Conservation (phyloP, 1,140 invertebrate species). For the Heliconius nattereri region DNA sequence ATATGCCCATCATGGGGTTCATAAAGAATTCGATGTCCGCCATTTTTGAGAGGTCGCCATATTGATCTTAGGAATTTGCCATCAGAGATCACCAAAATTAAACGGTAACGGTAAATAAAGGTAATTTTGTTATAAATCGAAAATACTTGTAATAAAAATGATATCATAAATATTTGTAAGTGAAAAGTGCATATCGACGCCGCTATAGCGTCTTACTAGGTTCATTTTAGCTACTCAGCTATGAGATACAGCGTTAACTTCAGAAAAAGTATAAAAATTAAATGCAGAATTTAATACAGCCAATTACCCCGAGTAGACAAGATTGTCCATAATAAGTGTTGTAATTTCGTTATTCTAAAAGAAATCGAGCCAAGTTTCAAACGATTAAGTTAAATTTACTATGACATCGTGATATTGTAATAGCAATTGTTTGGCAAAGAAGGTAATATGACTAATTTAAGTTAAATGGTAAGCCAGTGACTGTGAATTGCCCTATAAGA, state of each 20-base stretch:
- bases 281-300: background rate
- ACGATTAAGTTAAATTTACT: slow-evolving; percentile 15
- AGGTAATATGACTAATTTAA: slow-evolving; percentile 16
- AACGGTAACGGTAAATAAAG: too few relatives aligned
- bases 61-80: too few relatives aligned
- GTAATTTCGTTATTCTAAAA: slow-evolving; percentile 13
- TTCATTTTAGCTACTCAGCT: too few relatives aligned
- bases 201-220: too few relatives aligned
- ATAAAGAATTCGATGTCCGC: background rate
- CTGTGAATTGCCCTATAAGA: slow-evolving; percentile 8
- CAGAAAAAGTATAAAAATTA: background rate
- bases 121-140: too few relatives aligned
- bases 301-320: background rate
- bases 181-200: too few relatives aligned
- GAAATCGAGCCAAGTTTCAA: slow-evolving; percentile 12
- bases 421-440: slow-evolving; percentile 18
- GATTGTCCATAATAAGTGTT: background rate
- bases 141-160: too few relatives aligned
- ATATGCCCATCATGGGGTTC: background rate
- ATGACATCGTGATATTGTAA: slow-evolving; percentile 14
- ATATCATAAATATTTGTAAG: too few relatives aligned
- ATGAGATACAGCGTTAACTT: too few relatives aligned
- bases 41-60: background rate
- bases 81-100: too few relatives aligned
- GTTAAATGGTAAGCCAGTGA: background rate